These are phyloP conservation scores for Allygus modestus DNA, from an alignment of 2,888 invertebrate species.

Conservation along the genomic window DNA sequence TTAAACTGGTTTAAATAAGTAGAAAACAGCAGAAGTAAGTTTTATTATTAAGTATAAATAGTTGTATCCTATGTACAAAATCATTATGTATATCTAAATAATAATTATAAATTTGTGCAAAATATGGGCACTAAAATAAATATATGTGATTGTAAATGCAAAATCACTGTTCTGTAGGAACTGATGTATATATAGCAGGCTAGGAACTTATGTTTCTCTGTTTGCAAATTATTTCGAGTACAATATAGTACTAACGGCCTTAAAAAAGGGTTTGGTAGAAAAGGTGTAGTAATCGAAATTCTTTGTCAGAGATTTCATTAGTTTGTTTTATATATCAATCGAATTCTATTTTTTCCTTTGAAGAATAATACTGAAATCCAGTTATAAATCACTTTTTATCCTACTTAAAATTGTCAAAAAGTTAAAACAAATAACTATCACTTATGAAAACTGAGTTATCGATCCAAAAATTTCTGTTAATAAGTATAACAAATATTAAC, in stretches of 20 bases:
- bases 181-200: neutral
- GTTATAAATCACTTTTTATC: too few species aligned
- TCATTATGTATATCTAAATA: neutral
- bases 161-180: constrained; percentile 25
- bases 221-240: neutral
- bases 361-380: too few species aligned
- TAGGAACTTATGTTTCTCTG: constrained; percentile 3
- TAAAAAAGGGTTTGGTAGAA: too few species aligned
- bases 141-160: neutral
- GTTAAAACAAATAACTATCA: too few species aligned
- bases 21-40: neutral
- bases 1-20: neutral
- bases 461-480: too few species aligned
- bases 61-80: neutral
- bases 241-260: neutral
- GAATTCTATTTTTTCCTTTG: too few species aligned
- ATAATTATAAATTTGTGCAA: neutral
- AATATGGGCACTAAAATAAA: constrained; percentile 10
- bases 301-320: too few species aligned
- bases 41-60: constrained; percentile 14
- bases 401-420: too few species aligned
- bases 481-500: too few species aligned
- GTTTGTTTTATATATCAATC: too few species aligned
- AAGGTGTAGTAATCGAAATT: too few species aligned
- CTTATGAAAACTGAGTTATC: too few species aligned